These are phyloP conservation scores for Oryzias melastigma DNA, from an alignment of 2,113 vertebrate species.

Conservation along the genomic window DNA sequence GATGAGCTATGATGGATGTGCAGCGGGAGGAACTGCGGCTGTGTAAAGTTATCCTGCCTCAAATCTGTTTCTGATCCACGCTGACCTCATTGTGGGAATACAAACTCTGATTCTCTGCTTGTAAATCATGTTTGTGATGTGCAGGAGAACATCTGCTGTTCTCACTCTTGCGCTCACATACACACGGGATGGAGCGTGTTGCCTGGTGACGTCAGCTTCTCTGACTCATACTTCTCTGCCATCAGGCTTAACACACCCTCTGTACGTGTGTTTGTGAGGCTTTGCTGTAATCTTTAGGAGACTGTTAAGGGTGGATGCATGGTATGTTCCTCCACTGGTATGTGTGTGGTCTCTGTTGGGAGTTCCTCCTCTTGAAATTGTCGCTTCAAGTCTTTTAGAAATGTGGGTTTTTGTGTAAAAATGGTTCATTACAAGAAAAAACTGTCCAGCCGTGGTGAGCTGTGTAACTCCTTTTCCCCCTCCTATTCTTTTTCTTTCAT, in stretches of 20 bases:
- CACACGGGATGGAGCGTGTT: slow-evolving; percentile 62
- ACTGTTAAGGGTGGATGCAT: slow-evolving; percentile 43
- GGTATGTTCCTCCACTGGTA: slow-evolving; percentile 36
- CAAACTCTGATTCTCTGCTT: slow-evolving; percentile 51
- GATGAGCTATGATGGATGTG: slow-evolving; percentile 29
- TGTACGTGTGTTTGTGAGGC: slow-evolving; percentile 24
- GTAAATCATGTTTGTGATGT: slow-evolving; percentile 61
- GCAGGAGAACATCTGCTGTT: slow-evolving; percentile 71
- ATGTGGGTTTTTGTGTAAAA: slow-evolving; percentile 24
- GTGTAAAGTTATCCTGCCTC: slow-evolving; percentile 21
- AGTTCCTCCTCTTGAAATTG: slow-evolving; percentile 2
- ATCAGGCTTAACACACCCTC: slow-evolving; percentile 64
- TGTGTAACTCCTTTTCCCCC: neutral
- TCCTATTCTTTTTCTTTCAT: slow-evolving; percentile 22
- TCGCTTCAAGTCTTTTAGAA: slow-evolving; percentile 4
- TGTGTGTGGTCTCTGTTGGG: slow-evolving; percentile 45
- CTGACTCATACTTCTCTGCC: slow-evolving; percentile 71
- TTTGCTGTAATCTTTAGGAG: slow-evolving; percentile 41
- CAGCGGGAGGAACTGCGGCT: slow-evolving; percentile 20
- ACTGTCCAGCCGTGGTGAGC: slow-evolving; percentile 11
- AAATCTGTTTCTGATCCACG: slow-evolving; percentile 62
- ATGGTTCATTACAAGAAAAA: slow-evolving; percentile 12
- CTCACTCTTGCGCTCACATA: slow-evolving; percentile 40
- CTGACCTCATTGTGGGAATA: slow-evolving; percentile 68
- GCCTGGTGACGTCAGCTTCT: slow-evolving; percentile 68